These are phyloP conservation scores for Lycocerus yunnanus DNA, from an alignment of 2,888 invertebrate genomes.

Conservation along the genomic window DNA sequence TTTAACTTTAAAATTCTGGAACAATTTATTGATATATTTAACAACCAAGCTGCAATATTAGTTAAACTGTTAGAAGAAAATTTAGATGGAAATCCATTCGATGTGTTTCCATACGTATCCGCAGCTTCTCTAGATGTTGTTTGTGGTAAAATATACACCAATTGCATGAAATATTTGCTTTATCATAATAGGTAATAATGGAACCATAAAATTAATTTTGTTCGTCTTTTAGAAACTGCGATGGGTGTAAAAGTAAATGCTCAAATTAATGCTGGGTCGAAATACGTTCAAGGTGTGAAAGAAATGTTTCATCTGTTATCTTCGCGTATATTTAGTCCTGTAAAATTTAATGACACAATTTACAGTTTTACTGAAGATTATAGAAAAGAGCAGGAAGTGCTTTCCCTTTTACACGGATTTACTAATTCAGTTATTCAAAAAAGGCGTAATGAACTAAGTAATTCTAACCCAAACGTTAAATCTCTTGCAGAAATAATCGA, in stretches of 20 bases:
- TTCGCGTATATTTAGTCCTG: slow-evolving; percentile 50
- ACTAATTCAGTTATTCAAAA: slow-evolving; percentile 62
- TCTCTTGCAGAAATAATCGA: slow-evolving; percentile 56
- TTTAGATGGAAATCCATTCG: slow-evolving; percentile 55
- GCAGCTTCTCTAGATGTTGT: slow-evolving; percentile 66
- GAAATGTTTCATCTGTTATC: slow-evolving; percentile 49
- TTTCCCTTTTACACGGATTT: slow-evolving; percentile 59
- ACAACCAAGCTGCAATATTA: slow-evolving; percentile 64
- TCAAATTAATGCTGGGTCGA: slow-evolving; percentile 68
- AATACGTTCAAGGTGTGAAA: slow-evolving; percentile 74
- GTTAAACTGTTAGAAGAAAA: slow-evolving; percentile 58
- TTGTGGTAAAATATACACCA: slow-evolving; percentile 55
- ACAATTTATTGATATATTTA: slow-evolving; percentile 71
- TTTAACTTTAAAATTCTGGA: slow-evolving; percentile 80
- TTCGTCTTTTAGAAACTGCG: slow-evolving; percentile 69
- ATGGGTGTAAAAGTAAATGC: slow-evolving; percentile 81
- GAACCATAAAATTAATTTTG: not conserved
- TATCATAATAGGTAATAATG: too few relatives aligned
- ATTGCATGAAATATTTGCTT: too few relatives aligned
- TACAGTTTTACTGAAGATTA: slow-evolving; percentile 64
- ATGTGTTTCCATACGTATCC: slow-evolving; percentile 66
- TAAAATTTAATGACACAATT: slow-evolving; percentile 57
- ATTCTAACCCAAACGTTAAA: not conserved
- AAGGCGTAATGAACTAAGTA: slow-evolving; percentile 48
- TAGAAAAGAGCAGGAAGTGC: slow-evolving; percentile 57